phyloP scores from a whole-genome alignment of 2,797 vertebrate species.

The Chiloscyllium punctatum region DNA sequence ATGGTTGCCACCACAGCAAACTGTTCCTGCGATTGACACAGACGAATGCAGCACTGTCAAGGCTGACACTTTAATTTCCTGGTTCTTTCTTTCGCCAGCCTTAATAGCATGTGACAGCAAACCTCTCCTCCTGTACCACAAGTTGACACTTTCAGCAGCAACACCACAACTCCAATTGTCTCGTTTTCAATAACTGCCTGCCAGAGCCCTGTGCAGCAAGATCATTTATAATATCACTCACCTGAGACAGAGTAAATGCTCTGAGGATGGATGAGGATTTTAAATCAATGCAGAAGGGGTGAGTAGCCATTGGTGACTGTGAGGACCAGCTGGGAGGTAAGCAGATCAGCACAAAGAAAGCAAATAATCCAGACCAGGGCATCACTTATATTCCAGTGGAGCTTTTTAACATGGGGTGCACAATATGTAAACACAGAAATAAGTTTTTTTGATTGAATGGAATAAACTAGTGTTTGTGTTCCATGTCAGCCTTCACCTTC shows the following conservation, averaged over 20 bases:
- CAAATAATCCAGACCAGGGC: not conserved
- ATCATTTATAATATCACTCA: not conserved
- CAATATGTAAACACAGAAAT: not conserved
- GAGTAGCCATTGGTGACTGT: not conserved
- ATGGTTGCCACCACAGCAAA: not conserved
- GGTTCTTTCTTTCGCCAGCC: not conserved
- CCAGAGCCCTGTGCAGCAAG: not conserved
- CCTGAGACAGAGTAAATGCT: not conserved
- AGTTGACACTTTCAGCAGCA: not conserved
- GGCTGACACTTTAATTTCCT: conserved; percentile 14
- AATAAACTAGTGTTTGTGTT: not conserved
- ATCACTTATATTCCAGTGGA: not conserved
- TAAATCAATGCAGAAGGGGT: not conserved
- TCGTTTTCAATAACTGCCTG: not conserved
- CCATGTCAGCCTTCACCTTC: not conserved
- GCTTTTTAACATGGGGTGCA: not conserved
- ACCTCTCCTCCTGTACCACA: not conserved
- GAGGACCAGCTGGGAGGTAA: not conserved
- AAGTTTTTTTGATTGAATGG: not conserved
- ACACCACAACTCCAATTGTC: not conserved
- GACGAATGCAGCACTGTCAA: not conserved
- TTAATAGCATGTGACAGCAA: not conserved
- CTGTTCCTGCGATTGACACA: not conserved
- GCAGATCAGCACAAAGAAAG: not conserved
- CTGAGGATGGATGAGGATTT: not conserved